Evolutionary conservation across 2,113 vertebrate species (phyloP), one percentile per base, ranked within the genome.

Genomic region (Galbula dea): DNA sequence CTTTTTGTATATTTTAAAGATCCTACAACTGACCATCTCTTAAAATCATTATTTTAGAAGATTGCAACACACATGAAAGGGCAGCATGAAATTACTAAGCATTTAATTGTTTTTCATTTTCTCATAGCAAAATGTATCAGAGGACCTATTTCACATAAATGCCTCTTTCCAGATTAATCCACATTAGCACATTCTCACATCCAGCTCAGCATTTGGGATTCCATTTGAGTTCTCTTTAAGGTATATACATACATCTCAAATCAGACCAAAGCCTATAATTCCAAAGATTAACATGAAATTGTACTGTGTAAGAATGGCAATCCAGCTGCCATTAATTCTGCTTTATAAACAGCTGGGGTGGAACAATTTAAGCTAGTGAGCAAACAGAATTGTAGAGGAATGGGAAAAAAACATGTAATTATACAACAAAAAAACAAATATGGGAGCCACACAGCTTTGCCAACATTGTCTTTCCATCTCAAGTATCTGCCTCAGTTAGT

Each of bases 351-450:
- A 94, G 88, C 90, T 95, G 88, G 86, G 45, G 32, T 67, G 37
- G 94, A 94, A 92, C 62, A 92, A 82, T 93, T 86, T 73, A 75
- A 92, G 30, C 78, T 39, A 90, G 89, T 66, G 81, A 95, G 81
- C 69, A 93, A 94, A 93, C 49, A 89, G 81, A 90, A 94, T 39
- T 82, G 69, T 61, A 82, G 80, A 89, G 51, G 10, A 87, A 92
- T 69, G 23, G 14, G 29, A 57, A 84, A 95, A 85, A 86, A 84
- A 1, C 58, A 88, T 86, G 46, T 54, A 94, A 96, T 95, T 94
- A 95, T 46, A 87, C 26, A 94, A 92, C 66, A 95, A 84, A 89
- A 51, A 94, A 88, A 49, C 10, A 93, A 96, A 92, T 72, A 90
- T 23, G 54, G 27, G 89, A 83, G 82, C 11, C 11, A 77, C 46